These are phyloP conservation scores for Pentalonia nigronervosa DNA, from an alignment of 1,140 invertebrate genomes.

Conservation along the genomic window DNA sequence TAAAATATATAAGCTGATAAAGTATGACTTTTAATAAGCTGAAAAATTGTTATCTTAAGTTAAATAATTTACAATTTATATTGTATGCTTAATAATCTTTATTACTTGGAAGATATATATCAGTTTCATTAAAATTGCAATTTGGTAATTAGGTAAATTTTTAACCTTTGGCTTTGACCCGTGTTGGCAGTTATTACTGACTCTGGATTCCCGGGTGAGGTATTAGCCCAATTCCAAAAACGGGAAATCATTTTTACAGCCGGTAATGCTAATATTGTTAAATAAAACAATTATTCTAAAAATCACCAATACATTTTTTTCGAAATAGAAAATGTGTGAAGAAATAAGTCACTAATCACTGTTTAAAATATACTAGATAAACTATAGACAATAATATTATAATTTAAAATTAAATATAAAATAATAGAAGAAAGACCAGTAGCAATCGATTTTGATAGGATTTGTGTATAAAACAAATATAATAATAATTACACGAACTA, in stretches of 20 bases:
- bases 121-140: slow-evolving; percentile 9
- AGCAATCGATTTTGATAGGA: slow-evolving; percentile 19
- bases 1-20: not conserved
- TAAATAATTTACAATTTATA: not conserved
- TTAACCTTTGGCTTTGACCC: slow-evolving; percentile 56
- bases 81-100: not conserved
- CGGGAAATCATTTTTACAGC: slow-evolving; percentile 44
- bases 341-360: not conserved
- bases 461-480: not conserved
- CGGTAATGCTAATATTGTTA: not conserved
- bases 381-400: not conserved
- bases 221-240: slow-evolving; percentile 55
- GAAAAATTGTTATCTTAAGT: not conserved
- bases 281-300: not conserved
- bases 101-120: not conserved
- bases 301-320: not conserved
- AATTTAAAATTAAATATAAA: not conserved
- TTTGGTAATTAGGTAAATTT: slow-evolving; percentile 31
- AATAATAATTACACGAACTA: slow-evolving; percentile 4
- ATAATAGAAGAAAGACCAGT: not conserved
- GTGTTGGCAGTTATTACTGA: slow-evolving; percentile 43
- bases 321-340: not conserved
- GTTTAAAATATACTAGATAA: not conserved
- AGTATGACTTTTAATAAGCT: not conserved
- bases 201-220: slow-evolving; percentile 50